Evolutionary conservation across 2,797 vertebrate species (phyloP).

Genomic region (Onychomys leucogaster): DNA sequence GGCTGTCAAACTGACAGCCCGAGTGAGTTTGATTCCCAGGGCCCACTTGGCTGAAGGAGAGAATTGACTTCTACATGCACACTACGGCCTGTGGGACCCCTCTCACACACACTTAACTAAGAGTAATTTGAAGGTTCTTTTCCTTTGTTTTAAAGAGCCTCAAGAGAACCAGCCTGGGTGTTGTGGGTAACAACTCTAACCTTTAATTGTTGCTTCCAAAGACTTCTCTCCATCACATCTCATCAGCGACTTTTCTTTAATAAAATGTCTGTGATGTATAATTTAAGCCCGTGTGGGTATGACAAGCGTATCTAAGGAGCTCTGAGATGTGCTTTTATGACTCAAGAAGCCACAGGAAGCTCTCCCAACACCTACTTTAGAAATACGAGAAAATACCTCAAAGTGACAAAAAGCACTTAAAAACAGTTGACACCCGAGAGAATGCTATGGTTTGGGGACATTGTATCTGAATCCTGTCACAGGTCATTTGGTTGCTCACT

Average conservation of each 20-base stretch:
- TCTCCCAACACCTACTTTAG: not conserved
- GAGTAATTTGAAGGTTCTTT: not conserved
- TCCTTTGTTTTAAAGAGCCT: constrained; percentile 19
- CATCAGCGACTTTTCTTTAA: not conserved
- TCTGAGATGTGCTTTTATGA: constrained; percentile 29
- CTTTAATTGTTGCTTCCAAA: constrained; percentile 18
- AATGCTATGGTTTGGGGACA: not conserved
- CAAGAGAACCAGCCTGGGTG: not conserved
- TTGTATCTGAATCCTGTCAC: not conserved
- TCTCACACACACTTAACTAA: not conserved
- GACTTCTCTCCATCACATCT: not conserved
- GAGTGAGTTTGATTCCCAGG: not conserved
- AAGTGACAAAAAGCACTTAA: not conserved
- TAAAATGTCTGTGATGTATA: not conserved
- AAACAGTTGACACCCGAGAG: too few species aligned
- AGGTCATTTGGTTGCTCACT: not conserved
- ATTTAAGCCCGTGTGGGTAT: not conserved
- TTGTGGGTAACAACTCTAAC: not conserved
- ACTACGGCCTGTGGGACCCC: too few species aligned
- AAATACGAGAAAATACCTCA: not conserved
- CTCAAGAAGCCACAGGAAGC: not conserved
- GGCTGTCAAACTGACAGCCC: not conserved
- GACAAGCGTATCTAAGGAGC: not conserved
- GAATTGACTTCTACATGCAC: not conserved
- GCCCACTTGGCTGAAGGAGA: not conserved